A percentile compares a stretch with the other conserved stretches of the same genome.
These are phyloP conservation scores for Piscicola geometra DNA, from an alignment of 2,888 invertebrate species.

Conservation along the genomic window DNA sequence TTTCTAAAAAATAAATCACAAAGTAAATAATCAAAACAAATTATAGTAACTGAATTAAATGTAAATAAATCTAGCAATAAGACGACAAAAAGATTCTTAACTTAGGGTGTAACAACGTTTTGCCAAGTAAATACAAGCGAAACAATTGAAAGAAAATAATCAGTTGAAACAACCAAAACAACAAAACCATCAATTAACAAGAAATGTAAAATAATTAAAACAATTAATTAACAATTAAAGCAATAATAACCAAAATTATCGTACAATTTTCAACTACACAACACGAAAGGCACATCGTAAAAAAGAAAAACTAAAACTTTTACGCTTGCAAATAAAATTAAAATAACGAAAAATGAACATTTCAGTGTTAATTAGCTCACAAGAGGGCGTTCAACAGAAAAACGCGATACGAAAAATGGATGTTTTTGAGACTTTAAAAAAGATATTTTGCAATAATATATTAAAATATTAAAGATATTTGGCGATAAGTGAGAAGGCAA, in stretches of 20 bases:
- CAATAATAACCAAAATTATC: neutral
- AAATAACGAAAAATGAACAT: too few relatives aligned
- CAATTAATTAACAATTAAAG: neutral
- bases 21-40: too few relatives aligned
- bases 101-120: neutral
- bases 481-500: too few relatives aligned
- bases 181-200: constrained; percentile 5
- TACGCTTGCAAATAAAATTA: too few relatives aligned
- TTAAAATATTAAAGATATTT: too few relatives aligned
- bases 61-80: too few relatives aligned
- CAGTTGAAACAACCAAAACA: neutral
- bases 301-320: neutral
- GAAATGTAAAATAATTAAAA: too few relatives aligned
- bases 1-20: too few relatives aligned
- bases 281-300: neutral
- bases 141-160: neutral
- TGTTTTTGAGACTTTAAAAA: neutral
- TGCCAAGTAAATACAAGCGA: neutral
- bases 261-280: neutral
- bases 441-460: neutral
- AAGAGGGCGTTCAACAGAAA: too few relatives aligned
- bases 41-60: too few relatives aligned
- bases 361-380: too few relatives aligned
- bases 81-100: neutral
- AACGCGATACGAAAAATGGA: neutral